These are phyloP conservation scores for Halichoeres trimaculatus DNA, from an alignment of 2,113 vertebrate species.

Conservation along the genomic window DNA sequence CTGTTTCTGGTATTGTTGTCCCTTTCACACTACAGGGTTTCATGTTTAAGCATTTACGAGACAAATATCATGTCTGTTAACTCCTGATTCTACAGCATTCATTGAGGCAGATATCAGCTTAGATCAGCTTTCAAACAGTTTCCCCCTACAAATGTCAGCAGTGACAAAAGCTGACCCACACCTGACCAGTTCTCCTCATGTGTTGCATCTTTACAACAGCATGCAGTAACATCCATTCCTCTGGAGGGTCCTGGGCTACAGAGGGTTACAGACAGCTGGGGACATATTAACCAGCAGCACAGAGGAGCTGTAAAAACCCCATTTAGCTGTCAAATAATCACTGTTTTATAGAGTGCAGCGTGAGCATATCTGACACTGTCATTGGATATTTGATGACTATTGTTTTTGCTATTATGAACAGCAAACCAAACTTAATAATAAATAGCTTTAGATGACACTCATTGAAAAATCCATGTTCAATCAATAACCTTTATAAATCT, in stretches of 20 bases:
- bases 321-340: constrained; percentile 59
- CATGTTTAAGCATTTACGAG: no score
- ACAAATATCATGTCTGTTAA: no score
- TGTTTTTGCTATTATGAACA: neutral
- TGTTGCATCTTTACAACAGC: neutral
- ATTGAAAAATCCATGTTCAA: constrained; percentile 42
- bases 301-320: constrained; percentile 36
- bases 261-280: constrained; percentile 12
- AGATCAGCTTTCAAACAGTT: no score
- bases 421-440: constrained; percentile 20
- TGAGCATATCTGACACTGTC: neutral
- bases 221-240: constrained; percentile 2
- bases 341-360: constrained; percentile 27
- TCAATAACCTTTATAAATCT: constrained; percentile 28
- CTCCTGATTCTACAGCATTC: no score
- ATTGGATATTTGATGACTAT: constrained; percentile 6
- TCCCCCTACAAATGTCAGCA: neutral
- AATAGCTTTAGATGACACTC: constrained; percentile 1
- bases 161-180: neutral
- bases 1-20: no score
- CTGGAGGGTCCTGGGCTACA: constrained; percentile 23
- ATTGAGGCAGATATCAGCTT: no score
- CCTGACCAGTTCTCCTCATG: neutral
- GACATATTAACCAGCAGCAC: constrained; percentile 28
- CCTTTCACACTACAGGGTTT: no score